These are phyloP conservation scores for Xerus inauris DNA, from an alignment of 2,113 vertebrate species.

Conservation along the genomic window DNA sequence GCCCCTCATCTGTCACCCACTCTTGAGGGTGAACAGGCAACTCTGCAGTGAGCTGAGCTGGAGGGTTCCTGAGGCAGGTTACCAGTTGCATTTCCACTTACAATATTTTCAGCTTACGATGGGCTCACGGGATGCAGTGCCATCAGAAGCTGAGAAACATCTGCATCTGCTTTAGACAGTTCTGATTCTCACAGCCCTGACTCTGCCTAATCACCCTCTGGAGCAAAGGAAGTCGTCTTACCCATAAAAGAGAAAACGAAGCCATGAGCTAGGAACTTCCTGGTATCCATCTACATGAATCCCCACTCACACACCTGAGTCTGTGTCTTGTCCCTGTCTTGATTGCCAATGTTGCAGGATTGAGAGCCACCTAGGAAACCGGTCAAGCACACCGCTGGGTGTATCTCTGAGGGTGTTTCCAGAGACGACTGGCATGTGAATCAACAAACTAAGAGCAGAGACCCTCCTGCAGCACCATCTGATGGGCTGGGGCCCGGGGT, in stretches of 20 bases:
- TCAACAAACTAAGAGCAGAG: not conserved
- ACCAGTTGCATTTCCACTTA: not conserved
- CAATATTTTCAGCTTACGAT: not conserved
- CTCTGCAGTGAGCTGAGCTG: not conserved
- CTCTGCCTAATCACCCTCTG: not conserved
- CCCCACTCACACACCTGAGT: too few species aligned
- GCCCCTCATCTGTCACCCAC: not conserved
- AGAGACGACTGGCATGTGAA: too few species aligned
- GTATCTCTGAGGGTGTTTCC: not conserved
- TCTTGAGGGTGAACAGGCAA: not conserved
- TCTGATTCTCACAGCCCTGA: not conserved
- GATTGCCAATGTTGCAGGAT: not conserved
- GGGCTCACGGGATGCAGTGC: not conserved
- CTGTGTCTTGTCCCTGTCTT: not conserved
- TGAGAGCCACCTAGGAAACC: not conserved
- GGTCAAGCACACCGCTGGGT: not conserved
- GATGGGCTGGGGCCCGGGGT: too few species aligned
- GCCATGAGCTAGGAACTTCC: not conserved
- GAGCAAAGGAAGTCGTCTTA: not conserved
- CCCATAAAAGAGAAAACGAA: not conserved
- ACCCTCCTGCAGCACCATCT: rapidly evolving
- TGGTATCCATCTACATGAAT: too few species aligned
- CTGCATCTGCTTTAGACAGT: not conserved
- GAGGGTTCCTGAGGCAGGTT: too few species aligned
- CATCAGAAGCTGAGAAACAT: not conserved